phyloP scores from a whole-genome alignment of 2,797 vertebrate genomes.

The Monodelphis domestica region DNA sequence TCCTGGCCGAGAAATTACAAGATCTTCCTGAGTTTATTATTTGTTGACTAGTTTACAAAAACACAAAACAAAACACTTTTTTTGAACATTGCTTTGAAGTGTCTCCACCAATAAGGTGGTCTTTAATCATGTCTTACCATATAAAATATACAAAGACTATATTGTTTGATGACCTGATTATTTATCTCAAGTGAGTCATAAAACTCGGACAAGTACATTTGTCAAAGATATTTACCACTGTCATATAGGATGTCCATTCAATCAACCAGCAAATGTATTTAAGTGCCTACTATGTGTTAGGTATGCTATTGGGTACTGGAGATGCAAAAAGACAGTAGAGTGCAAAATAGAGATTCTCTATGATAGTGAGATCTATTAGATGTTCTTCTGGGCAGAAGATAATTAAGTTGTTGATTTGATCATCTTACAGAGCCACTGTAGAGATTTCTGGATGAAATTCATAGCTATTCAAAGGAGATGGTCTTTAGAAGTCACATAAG shows the following conservation, averaged over 20 bases:
- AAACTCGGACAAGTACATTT: neutral
- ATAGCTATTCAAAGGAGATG: neutral
- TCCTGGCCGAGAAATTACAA: neutral
- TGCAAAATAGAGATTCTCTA: neutral
- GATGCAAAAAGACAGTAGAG: neutral
- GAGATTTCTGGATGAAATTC: neutral
- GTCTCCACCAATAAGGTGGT: neutral
- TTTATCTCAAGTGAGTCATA: neutral
- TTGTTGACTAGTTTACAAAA: neutral
- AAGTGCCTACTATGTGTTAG: neutral
- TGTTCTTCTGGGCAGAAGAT: neutral
- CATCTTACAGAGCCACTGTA: neutral
- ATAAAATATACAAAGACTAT: neutral
- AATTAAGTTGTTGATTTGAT: neutral
- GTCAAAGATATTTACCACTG: neutral
- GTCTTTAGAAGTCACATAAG: neutral
- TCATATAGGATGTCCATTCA: neutral
- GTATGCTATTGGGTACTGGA: neutral
- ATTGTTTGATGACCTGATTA: neutral
- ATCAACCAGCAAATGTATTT: neutral
- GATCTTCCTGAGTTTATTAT: neutral
- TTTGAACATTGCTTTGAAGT: neutral
- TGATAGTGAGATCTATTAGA: neutral
- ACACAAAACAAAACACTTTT: too few relatives aligned
- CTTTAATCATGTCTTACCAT: neutral